Base-by-base conservation (phyloP, 2,797 vertebrate genomes). In the Synaphobranchus kaupii region DNA sequence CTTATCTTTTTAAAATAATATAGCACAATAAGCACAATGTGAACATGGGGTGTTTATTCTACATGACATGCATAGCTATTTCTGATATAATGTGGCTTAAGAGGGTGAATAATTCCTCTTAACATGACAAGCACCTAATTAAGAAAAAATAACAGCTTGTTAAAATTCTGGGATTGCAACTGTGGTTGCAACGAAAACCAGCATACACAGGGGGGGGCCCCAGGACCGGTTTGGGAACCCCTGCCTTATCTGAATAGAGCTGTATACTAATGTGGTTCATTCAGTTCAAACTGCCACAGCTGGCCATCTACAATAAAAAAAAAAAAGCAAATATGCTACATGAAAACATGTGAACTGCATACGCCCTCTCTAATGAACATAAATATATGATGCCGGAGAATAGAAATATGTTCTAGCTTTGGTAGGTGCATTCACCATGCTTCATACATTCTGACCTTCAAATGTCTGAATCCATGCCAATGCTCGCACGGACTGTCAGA, bases 401-500 rank as follows among this genome's bases (percentile, higher is more conserved):
- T n/a, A 22, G 7, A 63, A 47, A 44, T 15, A 10, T 44, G 84
- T 71, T 6, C 48, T 28, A 85, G 86, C 86, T 88, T 91, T 90
- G 83, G 89, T 88, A 81, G 60, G 50, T 47, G 44, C 54, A 31
- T 56, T 84, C 47, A 85, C 87, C 88, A 91, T 89, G 88, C 84
- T 84, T 47, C 44, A 68, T 84, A 82, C 52, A 84, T 86, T 66
- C n/a, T 28, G 52, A 78, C 20, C 5, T 44, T 78, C 20, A 20
- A 20, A 78, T 78, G 39, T 15, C 44, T 20, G 17, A 39, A 78
- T 44, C 39, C 15, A 78, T 22, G 22, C 73, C 73, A 47, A 7
- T 47, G 73, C 13, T 44, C 44, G 2, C 76, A 7, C 48, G 76
- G 39, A 48, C 76, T 1, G 22, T 66, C 44, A 80, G 39, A 48